phyloP scores from a whole-genome alignment of 2,797 vertebrate species.

The Erpetoichthys calabaricus region DNA sequence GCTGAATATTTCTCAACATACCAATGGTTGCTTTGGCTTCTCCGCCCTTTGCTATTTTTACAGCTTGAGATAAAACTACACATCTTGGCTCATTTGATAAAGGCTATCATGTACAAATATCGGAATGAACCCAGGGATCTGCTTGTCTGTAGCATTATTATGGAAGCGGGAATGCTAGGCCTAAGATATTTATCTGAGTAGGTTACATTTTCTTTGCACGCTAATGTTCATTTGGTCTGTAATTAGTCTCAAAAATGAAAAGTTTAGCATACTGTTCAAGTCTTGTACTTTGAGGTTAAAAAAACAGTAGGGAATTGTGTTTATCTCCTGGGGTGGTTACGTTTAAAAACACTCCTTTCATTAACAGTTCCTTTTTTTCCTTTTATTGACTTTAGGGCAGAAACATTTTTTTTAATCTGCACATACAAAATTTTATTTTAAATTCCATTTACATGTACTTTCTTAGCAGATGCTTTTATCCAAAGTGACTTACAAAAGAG shows the following conservation, averaged over 20 bases:
- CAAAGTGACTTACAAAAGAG: too few species aligned
- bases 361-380: too few species aligned
- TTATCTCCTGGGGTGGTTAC: too few species aligned
- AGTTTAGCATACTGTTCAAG: neutral
- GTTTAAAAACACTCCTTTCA: too few species aligned
- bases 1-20: conserved; percentile 53
- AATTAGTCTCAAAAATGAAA: neutral
- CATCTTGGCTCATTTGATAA: neutral
- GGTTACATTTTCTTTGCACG: conserved; percentile 5
- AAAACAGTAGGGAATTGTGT: neutral
- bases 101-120: neutral
- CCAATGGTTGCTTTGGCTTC: conserved; percentile 54
- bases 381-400: too few species aligned
- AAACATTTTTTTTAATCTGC: too few species aligned
- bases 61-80: conserved; percentile 6
- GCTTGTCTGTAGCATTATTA: conserved; percentile 3
- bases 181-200: conserved; percentile 9
- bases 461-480: too few species aligned
- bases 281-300: conserved; percentile 7
- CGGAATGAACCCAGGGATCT: neutral
- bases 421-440: too few species aligned
- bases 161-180: conserved; percentile 3
- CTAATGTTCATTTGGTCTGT: neutral
- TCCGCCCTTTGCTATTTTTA: conserved; percentile 60
- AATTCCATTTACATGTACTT: too few species aligned